Conservation (phyloP, 2,888 invertebrate species). For the Elmis aenea region DNA sequence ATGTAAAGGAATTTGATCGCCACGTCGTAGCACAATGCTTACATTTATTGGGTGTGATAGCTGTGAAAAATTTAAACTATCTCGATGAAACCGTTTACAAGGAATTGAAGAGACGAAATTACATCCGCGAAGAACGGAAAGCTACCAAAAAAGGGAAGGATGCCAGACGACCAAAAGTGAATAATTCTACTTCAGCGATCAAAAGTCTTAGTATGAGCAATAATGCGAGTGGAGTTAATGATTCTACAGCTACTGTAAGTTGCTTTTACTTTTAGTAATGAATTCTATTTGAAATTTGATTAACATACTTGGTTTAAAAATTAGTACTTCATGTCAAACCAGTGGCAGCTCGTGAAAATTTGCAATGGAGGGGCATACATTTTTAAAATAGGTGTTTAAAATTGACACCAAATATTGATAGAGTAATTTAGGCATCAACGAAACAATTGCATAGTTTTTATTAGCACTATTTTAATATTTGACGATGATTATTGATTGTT, state of each 20-base stretch:
- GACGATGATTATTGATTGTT: too few relatives aligned
- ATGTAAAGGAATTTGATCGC: slow-evolving; percentile 9
- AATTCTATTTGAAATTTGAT: too few relatives aligned
- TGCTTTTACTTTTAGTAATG: neutral
- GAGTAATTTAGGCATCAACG: too few relatives aligned
- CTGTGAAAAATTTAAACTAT: slow-evolving; percentile 72
- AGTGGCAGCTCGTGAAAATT: too few relatives aligned
- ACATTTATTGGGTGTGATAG: slow-evolving; percentile 67
- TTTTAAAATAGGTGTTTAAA: too few relatives aligned
- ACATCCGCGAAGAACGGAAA: slow-evolving; percentile 35
- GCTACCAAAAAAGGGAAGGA: slow-evolving; percentile 46
- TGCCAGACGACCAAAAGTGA: slow-evolving; percentile 28
- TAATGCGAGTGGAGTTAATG: slow-evolving; percentile 3
- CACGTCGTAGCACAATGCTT: slow-evolving; percentile 38
- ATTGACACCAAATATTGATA: too few relatives aligned
- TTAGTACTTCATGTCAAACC: too few relatives aligned
- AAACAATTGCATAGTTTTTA: too few relatives aligned
- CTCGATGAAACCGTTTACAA: slow-evolving; percentile 79
- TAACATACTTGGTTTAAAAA: too few relatives aligned
- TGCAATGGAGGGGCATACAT: too few relatives aligned
- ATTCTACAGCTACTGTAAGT: slow-evolving; percentile 7
- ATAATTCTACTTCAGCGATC: slow-evolving; percentile 15
- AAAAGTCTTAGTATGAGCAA: slow-evolving; percentile 1
- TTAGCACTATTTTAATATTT: too few relatives aligned
- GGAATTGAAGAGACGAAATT: slow-evolving; percentile 67